These are phyloP conservation scores for Agrilus planipennis DNA, from an alignment of 1,140 invertebrate species.

Conservation along the genomic window DNA sequence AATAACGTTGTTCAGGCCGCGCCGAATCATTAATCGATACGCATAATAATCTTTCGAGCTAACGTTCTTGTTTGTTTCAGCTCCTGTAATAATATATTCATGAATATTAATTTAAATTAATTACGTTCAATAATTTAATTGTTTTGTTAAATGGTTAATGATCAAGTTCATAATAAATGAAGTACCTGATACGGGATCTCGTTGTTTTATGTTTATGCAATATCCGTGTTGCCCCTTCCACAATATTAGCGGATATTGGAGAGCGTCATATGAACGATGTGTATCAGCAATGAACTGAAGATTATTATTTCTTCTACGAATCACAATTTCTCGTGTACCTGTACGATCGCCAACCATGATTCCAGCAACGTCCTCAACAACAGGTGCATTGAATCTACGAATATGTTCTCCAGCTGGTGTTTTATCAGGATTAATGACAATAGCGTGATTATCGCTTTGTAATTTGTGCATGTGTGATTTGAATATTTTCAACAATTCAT, in stretches of 20 bases:
- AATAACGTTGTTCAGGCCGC: constrained; percentile 7
- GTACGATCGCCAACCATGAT: constrained; percentile 21
- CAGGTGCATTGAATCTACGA: constrained; percentile 23
- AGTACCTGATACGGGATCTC: constrained; percentile 3
- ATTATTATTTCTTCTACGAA: neutral
- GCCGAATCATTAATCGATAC: constrained; percentile 9
- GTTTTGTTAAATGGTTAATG: constrained; percentile 4
- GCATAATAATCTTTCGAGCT: constrained; percentile 7
- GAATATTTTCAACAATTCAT: constrained; percentile 14
- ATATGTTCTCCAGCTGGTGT: constrained; percentile 20
- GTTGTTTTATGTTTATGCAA: no score
- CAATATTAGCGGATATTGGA: no score
- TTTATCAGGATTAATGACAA: constrained; percentile 12
- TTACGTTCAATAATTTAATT: constrained; percentile 11
- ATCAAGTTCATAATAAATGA: constrained; percentile 9
- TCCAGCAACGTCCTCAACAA: constrained; percentile 20
- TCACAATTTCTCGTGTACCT: no score
- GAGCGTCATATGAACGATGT: constrained; percentile 7
- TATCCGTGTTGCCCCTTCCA: no score
- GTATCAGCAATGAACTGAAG: constrained; percentile 5
- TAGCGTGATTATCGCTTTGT: constrained; percentile 8
- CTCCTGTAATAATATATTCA: constrained; percentile 11
- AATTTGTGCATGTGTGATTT: constrained; percentile 3
- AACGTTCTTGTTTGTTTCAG: constrained; percentile 10
- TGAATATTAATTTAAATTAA: constrained; percentile 11